These are phyloP conservation scores for Zygaena filipendulae DNA, from an alignment of 2,888 invertebrate genomes.

Conservation along the genomic window DNA sequence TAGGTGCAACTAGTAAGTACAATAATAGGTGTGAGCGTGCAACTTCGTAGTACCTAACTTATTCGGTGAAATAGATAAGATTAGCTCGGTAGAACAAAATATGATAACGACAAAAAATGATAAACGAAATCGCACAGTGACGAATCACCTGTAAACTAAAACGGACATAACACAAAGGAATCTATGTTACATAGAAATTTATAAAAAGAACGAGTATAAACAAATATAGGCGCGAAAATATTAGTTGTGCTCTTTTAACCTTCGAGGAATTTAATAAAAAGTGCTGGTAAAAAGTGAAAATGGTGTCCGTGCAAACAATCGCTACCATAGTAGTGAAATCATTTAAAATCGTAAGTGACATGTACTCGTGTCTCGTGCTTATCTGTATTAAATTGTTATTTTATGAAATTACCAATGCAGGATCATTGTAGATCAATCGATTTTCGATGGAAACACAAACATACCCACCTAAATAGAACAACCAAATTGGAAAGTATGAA, in stretches of 20 bases:
- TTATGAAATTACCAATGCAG: too few species aligned
- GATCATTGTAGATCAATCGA: too few species aligned
- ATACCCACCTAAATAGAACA: too few species aligned
- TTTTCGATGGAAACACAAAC: too few species aligned
- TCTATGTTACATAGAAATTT: constrained; percentile 5
- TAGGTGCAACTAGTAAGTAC: too few species aligned
- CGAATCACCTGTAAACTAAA: constrained; percentile 34
- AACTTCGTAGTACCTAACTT: too few species aligned
- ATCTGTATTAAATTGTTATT: constrained; percentile 7
- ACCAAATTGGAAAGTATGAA: too few species aligned
- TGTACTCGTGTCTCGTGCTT: constrained; percentile 4
- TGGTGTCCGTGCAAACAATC: constrained; percentile 85
- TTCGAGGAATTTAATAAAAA: too few species aligned
- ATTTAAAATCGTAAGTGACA: constrained; percentile 80
- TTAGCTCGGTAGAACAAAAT: constrained; percentile 30
- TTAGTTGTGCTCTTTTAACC: too few species aligned
- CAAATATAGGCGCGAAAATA: constrained; percentile 16
- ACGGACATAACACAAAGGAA: constrained; percentile 41
- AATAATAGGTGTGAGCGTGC: too few species aligned
- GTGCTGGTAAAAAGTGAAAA: constrained; percentile 59
- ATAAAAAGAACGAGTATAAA: too few species aligned
- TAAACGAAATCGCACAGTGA: constrained; percentile 48
- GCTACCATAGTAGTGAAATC: constrained; percentile 84
- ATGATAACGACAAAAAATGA: constrained; percentile 43
- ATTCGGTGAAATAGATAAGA: constrained; percentile 58